These are phyloP conservation scores for Eucera pruinosa DNA, from an alignment of 2,888 invertebrate genomes.

Conservation along the genomic window DNA sequence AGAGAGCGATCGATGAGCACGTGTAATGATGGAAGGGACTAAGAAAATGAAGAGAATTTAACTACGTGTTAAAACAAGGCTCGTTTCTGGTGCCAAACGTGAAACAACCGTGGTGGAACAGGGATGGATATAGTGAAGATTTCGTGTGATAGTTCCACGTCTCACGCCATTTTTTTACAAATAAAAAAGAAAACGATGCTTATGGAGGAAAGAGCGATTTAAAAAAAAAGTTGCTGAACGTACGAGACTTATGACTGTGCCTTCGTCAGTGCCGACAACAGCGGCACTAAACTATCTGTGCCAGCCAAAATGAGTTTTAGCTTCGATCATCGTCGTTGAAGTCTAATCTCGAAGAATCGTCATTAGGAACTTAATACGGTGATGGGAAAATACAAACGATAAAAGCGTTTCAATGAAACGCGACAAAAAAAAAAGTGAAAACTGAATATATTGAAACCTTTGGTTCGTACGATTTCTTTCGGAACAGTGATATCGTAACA, in stretches of 20 bases:
- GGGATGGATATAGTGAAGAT: conserved; percentile 35
- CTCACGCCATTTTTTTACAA: conserved; percentile 54
- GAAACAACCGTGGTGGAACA: conserved; percentile 61
- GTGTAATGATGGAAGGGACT: conserved; percentile 24
- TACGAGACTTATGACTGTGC: conserved; percentile 82
- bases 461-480: conserved; percentile 37
- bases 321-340: conserved; percentile 73
- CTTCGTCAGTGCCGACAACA: conserved; percentile 80
- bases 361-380: conserved; percentile 47
- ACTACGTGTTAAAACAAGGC: conserved; percentile 58
- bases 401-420: conserved; percentile 42
- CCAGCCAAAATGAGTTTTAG: conserved; percentile 68
- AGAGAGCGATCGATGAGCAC: too few species aligned
- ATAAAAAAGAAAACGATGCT: conserved; percentile 52
- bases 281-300: conserved; percentile 73
- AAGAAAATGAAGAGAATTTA: conserved; percentile 36
- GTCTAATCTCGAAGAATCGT: conserved; percentile 48
- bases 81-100: conserved; percentile 81
- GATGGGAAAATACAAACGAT: conserved; percentile 50
- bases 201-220: conserved; percentile 29
- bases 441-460: neutral
- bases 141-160: conserved; percentile 68
- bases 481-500: conserved; percentile 59
- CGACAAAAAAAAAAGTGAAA: conserved; percentile 26
- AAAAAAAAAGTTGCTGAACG: conserved; percentile 57